A percentile compares a stretch with the other conserved stretches of the same genome.
These are phyloP conservation scores for Thalassophryne amazonica DNA, from an alignment of 2,797 vertebrate species.

Conservation along the genomic window DNA sequence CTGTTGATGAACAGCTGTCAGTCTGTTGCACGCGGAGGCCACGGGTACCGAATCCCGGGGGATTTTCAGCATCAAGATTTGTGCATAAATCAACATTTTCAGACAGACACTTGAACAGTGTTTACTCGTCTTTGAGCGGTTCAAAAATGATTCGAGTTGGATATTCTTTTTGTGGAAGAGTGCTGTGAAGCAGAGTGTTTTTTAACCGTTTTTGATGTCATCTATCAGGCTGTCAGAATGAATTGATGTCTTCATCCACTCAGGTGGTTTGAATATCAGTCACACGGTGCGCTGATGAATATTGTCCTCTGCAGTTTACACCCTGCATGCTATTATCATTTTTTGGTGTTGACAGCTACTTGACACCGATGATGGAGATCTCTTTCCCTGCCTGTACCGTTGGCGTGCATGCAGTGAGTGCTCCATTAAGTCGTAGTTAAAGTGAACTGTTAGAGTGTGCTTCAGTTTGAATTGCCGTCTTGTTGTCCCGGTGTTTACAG, in stretches of 20 bases:
- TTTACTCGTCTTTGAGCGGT: conserved; percentile 30
- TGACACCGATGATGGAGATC: conserved; percentile 36
- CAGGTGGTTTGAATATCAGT: conserved; percentile 46
- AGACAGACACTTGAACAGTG: conserved; percentile 13
- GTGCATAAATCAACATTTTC: conserved; percentile 29
- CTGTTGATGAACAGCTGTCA: conserved; percentile 57
- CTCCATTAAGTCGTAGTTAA: conserved; percentile 10
- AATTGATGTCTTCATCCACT: conserved; percentile 37
- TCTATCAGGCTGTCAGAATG: conserved; percentile 40
- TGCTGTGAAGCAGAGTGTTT: conserved; percentile 36
- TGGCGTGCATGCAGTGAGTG: not conserved
- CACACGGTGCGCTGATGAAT: conserved; percentile 47
- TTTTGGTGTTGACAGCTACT: conserved; percentile 38
- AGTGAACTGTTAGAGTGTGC: conserved; percentile 5
- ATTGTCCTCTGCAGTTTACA: conserved; percentile 42
- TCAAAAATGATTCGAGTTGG: conserved; percentile 10
- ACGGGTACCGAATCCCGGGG: not conserved
- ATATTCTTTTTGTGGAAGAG: conserved; percentile 23
- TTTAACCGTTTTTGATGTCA: conserved; percentile 34
- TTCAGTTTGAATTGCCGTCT: conserved; percentile 24
- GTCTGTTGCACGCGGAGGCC: conserved; percentile 20
- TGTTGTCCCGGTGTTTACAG: conserved; percentile 45
- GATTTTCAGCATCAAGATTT: conserved; percentile 7
- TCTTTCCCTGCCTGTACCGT: not conserved
- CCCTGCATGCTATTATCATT: conserved; percentile 35